These are phyloP conservation scores for Gastrophryne carolinensis DNA, from an alignment of 2,797 vertebrate genomes.

Conservation along the genomic window DNA sequence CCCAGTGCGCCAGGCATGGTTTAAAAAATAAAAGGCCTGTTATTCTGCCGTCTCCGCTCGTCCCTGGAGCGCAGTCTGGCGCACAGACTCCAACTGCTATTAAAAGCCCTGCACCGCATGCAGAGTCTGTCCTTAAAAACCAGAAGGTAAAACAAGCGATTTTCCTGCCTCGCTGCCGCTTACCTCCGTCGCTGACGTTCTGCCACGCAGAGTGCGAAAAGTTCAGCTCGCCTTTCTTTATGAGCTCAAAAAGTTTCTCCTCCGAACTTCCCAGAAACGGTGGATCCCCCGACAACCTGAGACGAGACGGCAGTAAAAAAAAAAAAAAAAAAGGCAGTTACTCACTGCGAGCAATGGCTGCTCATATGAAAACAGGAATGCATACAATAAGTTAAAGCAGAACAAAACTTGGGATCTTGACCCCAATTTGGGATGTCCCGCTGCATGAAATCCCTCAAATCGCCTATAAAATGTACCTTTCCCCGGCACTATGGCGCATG, in stretches of 20 bases:
- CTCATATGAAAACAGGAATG: no score
- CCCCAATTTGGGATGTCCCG: no score
- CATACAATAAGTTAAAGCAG: no score
- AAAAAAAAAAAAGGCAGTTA: no score
- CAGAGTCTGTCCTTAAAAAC: background rate
- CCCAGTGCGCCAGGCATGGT: conserved; percentile 1
- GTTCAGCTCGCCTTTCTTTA: conserved; percentile 70
- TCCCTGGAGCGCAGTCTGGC: background rate
- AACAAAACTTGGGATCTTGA: no score
- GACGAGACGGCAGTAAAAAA: no score
- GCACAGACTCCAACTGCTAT: background rate
- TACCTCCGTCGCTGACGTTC: conserved; percentile 73
- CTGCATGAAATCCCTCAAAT: no score
- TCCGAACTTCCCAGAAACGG: conserved; percentile 64
- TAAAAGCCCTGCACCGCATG: conserved; percentile 24
- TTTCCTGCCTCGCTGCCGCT: conserved; percentile 34
- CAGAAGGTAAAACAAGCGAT: background rate
- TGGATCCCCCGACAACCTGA: conserved; percentile 75
- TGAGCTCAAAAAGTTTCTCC: conserved; percentile 74
- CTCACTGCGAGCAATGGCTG: no score
- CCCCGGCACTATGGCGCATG: no score
- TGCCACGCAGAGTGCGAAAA: conserved; percentile 72
- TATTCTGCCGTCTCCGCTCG: background rate
- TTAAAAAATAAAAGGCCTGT: conserved; percentile 24
- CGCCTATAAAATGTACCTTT: no score